Base-by-base conservation (phyloP, 2,797 vertebrate species). In the Diglossa cyanea region DNA sequence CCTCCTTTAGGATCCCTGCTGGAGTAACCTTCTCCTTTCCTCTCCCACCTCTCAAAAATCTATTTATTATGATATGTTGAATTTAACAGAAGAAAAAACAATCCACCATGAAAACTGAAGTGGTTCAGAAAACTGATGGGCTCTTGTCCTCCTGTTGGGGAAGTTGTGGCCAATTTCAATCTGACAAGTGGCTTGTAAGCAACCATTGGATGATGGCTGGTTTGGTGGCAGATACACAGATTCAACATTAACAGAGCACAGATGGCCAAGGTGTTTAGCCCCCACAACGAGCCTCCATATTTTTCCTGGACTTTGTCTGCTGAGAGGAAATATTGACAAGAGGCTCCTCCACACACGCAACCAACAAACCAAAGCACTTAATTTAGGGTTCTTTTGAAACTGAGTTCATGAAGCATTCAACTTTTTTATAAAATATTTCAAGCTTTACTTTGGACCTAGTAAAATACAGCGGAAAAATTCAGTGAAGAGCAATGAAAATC, bases 1-100 rank as follows among this genome's bases (percentile, higher is more conserved):
- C 9, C 3, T 4, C 12, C 11, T 76, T 66, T 26, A 58, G 39
- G 25, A 66, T 62, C 17, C 15, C 24, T 30, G 19, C 17, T 74
- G 17, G 3, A 61, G 7, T 28, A 0, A n/a, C 61, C 80, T 76
- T 44, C 21, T 40, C 4, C 0, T 0, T 39, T 50, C 3, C 3
- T 21, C 13, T 58, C 35, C 6, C 9, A 66, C 5, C 23, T 62
- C 57, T 70, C 57, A 77, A 66, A 75, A 48, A 48, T 31, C 2
- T 31, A 20, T 58, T 86, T 77, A 39, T 60, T 17, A 17, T 30
- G 10, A 35, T 9, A n/a, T 17, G 23, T 2, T 37, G 24, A 68
- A 42, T 66, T 70, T 45, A 65, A 48, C 17, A 50, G 26, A 76
- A 51, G 30, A 42, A 57, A 79, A 58, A 82, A 35, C n/a, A 66